Evolutionary conservation across 2,888 invertebrate species (phyloP).

Genomic region (Megastigmus dorsalis): DNA sequence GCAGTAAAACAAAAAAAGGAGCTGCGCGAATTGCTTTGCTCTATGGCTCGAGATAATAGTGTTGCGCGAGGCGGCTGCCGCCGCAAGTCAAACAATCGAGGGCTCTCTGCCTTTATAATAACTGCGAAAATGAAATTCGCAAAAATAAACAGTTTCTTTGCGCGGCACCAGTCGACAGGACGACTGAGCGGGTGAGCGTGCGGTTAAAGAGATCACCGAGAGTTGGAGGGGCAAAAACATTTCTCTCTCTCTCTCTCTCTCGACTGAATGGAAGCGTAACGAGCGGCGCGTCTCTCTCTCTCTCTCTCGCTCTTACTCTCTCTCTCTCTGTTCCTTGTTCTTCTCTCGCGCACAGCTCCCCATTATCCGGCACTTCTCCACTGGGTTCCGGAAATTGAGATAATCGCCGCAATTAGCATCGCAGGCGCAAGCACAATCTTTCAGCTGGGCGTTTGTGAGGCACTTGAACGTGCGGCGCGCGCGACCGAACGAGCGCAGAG

Average conservation of each 20-base stretch:
- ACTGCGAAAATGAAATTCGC: neutral
- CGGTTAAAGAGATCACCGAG: neutral
- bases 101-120: neutral
- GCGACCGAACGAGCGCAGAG: neutral
- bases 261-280: constrained; percentile 40
- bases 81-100: constrained; percentile 5
- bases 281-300: constrained; percentile 16
- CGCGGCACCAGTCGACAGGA: no score
- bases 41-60: neutral
- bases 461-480: constrained; percentile 17
- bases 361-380: constrained; percentile 48
- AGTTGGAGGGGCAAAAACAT: no score
- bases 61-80: neutral
- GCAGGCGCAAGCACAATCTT: constrained; percentile 46
- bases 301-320: neutral
- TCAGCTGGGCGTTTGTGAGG: constrained; percentile 33
- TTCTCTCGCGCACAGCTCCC: neutral
- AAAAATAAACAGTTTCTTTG: constrained; percentile 10
- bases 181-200: neutral
- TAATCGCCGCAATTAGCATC: constrained; percentile 55
- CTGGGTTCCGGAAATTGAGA: constrained; percentile 54
- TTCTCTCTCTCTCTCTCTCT: neutral
- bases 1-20: neutral
- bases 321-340: neutral
- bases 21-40: no score